These are phyloP conservation scores for Heliconius melpomene DNA, from an alignment of 1,140 invertebrate genomes.

Conservation along the genomic window DNA sequence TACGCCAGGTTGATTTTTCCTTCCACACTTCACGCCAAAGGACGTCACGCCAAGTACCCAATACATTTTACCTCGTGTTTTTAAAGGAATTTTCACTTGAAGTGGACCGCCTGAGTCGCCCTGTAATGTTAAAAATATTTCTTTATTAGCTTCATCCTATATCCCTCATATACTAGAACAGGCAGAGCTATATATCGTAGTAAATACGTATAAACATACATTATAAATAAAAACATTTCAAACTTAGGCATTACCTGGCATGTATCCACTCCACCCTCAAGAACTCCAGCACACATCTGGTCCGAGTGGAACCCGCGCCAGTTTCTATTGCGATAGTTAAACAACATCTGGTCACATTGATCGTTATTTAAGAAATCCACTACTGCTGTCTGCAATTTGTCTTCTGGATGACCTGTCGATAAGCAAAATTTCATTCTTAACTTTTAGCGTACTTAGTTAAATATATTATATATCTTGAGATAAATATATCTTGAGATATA, in stretches of 20 bases:
- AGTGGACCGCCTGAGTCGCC: constrained; percentile 90
- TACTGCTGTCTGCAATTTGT: constrained; percentile 47
- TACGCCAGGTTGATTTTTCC: constrained; percentile 87
- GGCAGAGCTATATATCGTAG: too few species aligned
- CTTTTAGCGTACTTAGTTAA: too few species aligned
- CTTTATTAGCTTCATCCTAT: not conserved
- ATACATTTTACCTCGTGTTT: constrained; percentile 43
- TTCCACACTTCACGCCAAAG: constrained; percentile 87
- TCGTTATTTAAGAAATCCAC: constrained; percentile 53
- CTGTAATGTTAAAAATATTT: constrained; percentile 64
- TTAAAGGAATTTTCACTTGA: constrained; percentile 47
- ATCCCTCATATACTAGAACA: too few species aligned
- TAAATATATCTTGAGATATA: too few species aligned
- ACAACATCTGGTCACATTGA: constrained; percentile 48
- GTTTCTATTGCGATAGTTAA: constrained; percentile 40
- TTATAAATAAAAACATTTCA: not conserved
- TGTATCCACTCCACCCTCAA: constrained; percentile 52
- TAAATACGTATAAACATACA: too few species aligned
- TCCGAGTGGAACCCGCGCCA: constrained; percentile 47
- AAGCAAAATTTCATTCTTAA: too few species aligned
- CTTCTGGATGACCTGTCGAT: constrained; percentile 33
- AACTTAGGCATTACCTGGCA: constrained; percentile 49
- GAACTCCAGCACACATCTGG: constrained; percentile 57
- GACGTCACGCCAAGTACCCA: constrained; percentile 85
- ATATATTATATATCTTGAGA: too few species aligned